A percentile compares a stretch with the other conserved stretches of the same genome.
Conservation (phyloP, 2,888 invertebrate species). For the Calephelis perditalis region DNA sequence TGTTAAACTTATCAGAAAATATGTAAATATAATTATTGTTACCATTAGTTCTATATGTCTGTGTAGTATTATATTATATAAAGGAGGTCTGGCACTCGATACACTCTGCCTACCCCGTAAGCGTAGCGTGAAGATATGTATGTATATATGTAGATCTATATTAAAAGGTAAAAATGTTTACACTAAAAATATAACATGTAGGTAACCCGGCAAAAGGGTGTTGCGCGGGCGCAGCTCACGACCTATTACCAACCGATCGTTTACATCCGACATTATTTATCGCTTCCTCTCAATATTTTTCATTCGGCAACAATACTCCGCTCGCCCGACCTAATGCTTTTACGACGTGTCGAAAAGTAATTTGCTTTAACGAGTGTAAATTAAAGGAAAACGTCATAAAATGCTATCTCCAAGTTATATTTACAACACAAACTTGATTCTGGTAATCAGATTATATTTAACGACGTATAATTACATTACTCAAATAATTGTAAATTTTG, state of each 20-base stretch:
- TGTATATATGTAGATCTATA: no score
- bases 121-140: no score
- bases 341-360: conserved; percentile 63
- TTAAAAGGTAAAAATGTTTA: no score
- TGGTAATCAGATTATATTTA: not conserved
- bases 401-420: not conserved
- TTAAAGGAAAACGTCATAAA: not conserved
- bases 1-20: no score
- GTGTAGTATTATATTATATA: no score
- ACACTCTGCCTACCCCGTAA: no score
- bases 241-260: conserved; percentile 60
- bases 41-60: no score
- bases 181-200: conserved; percentile 3
- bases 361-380: conserved; percentile 47
- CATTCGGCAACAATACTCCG: conserved; percentile 62
- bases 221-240: conserved; percentile 42
- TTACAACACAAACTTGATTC: no score
- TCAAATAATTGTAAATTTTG: not conserved
- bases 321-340: conserved; percentile 54
- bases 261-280: conserved; percentile 64
- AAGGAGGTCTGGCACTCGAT: no score
- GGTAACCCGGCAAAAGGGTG: conserved; percentile 29
- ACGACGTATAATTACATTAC: not conserved
- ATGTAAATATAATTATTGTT: no score
- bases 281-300: conserved; percentile 71